Evolutionary conservation across 2,113 vertebrate species (phyloP).

Genomic region (Marcusenius ussheri): DNA sequence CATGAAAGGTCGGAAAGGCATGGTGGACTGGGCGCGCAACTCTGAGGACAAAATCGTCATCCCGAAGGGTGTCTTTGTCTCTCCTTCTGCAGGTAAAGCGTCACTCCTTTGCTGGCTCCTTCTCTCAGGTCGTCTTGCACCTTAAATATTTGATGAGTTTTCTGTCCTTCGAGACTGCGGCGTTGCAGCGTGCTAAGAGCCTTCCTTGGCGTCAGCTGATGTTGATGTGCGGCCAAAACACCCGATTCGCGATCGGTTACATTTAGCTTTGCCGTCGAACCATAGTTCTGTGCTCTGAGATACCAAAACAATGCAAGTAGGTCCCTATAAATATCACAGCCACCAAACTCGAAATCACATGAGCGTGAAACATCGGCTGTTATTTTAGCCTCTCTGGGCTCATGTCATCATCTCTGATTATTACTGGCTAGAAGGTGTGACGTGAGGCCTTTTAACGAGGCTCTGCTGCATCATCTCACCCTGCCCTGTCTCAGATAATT

Average conservation of each 20-base stretch:
- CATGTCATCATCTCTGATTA: background rate
- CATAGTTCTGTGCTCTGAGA: background rate
- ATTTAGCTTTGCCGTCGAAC: background rate
- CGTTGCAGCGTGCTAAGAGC: background rate
- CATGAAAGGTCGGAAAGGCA: conserved; percentile 98
- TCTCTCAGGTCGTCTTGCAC: background rate
- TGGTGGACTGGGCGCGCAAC: conserved; percentile 99
- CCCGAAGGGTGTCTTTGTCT: conserved; percentile 91
- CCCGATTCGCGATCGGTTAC: background rate
- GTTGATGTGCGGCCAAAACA: background rate
- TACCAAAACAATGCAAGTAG: background rate
- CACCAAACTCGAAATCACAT: background rate
- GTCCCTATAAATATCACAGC: background rate
- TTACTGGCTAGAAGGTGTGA: background rate
- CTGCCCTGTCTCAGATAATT: background rate
- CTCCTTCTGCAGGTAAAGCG: conserved; percentile 82
- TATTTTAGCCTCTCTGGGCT: background rate
- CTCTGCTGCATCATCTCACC: background rate
- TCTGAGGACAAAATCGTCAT: conserved; percentile 96
- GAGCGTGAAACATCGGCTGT: background rate
- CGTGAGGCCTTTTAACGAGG: background rate
- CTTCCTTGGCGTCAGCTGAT: background rate
- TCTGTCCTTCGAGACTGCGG: background rate
- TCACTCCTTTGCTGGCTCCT: background rate
- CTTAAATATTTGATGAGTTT: background rate